Conservation (phyloP, 2,113 vertebrate species). For the Mormoops blainvillei region DNA sequence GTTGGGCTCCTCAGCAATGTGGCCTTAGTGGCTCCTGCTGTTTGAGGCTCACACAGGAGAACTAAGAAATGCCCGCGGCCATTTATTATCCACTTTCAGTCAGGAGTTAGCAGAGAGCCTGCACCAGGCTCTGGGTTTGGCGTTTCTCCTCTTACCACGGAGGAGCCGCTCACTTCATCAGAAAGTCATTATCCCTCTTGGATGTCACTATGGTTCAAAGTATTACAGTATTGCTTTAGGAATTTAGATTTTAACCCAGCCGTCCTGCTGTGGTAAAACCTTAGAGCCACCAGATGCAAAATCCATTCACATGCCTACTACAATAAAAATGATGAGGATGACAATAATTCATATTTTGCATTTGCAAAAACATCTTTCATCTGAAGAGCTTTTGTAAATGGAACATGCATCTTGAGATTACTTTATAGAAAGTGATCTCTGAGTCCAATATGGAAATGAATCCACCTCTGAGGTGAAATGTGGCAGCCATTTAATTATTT, state of each 20-base stretch:
- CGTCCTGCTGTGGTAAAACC: slow-evolving; percentile 71
- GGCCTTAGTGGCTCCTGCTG: slow-evolving; percentile 57
- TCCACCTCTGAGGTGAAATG: slow-evolving; percentile 43
- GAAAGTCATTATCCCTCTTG: slow-evolving; percentile 74
- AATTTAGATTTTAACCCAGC: slow-evolving; percentile 76
- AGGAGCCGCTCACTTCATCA: slow-evolving; percentile 73
- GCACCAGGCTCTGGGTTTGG: slow-evolving; percentile 63
- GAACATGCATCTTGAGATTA: slow-evolving; percentile 60
- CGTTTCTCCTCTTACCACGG: slow-evolving; percentile 64
- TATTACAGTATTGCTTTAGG: slow-evolving; percentile 72
- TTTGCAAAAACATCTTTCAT: slow-evolving; percentile 67
- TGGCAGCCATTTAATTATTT: slow-evolving; percentile 56
- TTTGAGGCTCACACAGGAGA: slow-evolving; percentile 54
- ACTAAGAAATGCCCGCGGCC: slow-evolving; percentile 52
- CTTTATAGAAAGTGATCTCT: slow-evolving; percentile 59
- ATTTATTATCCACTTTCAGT: slow-evolving; percentile 71
- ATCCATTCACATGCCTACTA: slow-evolving; percentile 63
- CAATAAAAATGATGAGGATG: slow-evolving; percentile 67
- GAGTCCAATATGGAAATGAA: slow-evolving; percentile 59
- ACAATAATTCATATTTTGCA: slow-evolving; percentile 71
- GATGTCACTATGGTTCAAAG: slow-evolving; percentile 71
- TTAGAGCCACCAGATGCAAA: slow-evolving; percentile 70
- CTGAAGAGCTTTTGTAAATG: slow-evolving; percentile 63
- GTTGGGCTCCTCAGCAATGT: slow-evolving; percentile 54
- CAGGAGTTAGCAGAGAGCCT: slow-evolving; percentile 68